Conservation (phyloP, 2,797 vertebrate species). For the Euthynnus affinis region DNA sequence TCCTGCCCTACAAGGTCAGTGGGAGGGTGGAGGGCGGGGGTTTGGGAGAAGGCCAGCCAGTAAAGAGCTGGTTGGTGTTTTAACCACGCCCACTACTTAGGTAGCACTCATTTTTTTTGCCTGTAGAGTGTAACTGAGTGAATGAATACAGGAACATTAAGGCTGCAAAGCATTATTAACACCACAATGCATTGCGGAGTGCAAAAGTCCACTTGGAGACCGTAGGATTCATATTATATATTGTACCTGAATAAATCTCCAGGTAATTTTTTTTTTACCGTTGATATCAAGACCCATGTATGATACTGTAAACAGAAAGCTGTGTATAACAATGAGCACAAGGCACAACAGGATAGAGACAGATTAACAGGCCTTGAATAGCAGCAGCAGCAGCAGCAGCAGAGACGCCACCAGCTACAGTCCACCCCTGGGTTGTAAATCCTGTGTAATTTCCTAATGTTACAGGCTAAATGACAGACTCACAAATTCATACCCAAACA, state of each 20-base stretch:
- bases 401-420: not conserved
- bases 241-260: not conserved
- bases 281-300: not conserved
- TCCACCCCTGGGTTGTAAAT: conserved; percentile 30
- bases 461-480: conserved; percentile 33
- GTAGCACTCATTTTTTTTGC: not conserved
- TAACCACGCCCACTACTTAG: not conserved
- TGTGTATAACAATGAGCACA: conserved; percentile 20
- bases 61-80: not conserved
- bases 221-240: not conserved
- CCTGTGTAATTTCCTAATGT: conserved; percentile 6
- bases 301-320: not conserved
- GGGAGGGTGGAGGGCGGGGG: not conserved
- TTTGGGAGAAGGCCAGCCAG: not conserved
- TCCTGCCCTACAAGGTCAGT: conserved; percentile 96
- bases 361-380: not conserved
- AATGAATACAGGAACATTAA: no score
- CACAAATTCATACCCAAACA: conserved; percentile 8
- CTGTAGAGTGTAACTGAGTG: no score
- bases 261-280: not conserved
- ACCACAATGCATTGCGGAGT: no score
- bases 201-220: no score
- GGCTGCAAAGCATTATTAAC: no score
- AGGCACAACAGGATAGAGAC: conserved; percentile 6
- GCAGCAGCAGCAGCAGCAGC: not conserved